Evolutionary conservation across 35 echinoderm and acorn worm genomes (phyloP), one percentile per base, ranked within the genome.

Genomic region (Apostichopus californicus): DNA sequence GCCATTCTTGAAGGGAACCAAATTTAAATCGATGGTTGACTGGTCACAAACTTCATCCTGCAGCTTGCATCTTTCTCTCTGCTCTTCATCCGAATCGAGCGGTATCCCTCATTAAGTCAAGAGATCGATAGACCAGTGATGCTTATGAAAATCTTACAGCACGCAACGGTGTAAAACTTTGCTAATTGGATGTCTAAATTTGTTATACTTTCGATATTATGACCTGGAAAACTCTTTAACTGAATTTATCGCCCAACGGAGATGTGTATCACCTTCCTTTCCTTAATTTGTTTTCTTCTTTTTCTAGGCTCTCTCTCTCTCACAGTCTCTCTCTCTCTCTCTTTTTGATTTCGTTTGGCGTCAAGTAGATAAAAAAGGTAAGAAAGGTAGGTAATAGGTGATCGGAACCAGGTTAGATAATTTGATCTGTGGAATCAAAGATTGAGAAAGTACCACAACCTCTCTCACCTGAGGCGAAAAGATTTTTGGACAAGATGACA

Each of bases 191-290:
- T 56, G 52, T 56, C 80, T 83, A 83, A 83, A 83, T 83, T 83
- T 83, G 80, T 83, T 83, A 83, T 83, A 83, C 52, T 83, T 83
- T 57, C 80, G 46, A 83, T 83, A 83, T 83, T 83, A 83, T 83
- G 80, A 83, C 80, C 80, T 56, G 80, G 80, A 83, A 83, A 73
- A 83, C 52, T 83, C 80, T 56, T 83, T 28, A 83, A 83, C 80
- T 54, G 34, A 83, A 83, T 83, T 83, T 83, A 83, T 83, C 80
- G 80, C 80, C 80, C 34, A 56, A 55, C 56, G 80, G 56, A 83
- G 80, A 83, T 83, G 80, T 57, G 80, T 83, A 83, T 83, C 80
- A 83, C 80, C 80, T 55, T 56, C 34, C 15, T 56, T 83, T 83
- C 52, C 56, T 55, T 57, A 57, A 73, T 20, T 83, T 83, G 80